A percentile compares a stretch with the other conserved stretches of the same genome.
Evolutionary conservation across 2,888 invertebrate species (phyloP).

Genomic region (Chesias legatella): DNA sequence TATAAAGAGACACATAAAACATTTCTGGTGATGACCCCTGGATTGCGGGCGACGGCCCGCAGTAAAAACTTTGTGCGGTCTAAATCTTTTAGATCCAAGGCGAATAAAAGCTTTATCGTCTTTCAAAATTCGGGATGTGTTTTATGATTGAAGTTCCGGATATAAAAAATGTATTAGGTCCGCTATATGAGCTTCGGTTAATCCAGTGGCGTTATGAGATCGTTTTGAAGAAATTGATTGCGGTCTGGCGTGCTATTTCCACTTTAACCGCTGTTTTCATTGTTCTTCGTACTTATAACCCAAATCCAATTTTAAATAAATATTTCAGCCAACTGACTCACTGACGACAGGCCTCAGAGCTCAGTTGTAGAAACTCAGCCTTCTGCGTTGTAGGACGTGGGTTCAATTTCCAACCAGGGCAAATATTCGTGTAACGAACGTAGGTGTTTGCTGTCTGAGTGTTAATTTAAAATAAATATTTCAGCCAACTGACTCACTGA

Average conservation of each 20-base stretch:
- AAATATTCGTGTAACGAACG: too few relatives aligned
- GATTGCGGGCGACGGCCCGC: constrained; percentile 25
- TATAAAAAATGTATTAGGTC: constrained; percentile 7
- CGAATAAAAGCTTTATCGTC: constrained; percentile 25
- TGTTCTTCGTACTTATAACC: constrained; percentile 3
- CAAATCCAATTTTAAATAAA: too few relatives aligned
- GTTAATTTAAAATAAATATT: too few relatives aligned
- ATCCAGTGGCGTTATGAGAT: neutral
- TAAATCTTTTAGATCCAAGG: constrained; percentile 25
- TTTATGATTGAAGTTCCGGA: constrained; percentile 7
- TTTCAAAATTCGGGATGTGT: constrained; percentile 16
- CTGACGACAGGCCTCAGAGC: too few relatives aligned
- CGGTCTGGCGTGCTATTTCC: too few relatives aligned
- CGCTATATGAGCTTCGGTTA: constrained; percentile 3
- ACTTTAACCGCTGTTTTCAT: too few relatives aligned
- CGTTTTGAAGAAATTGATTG: neutral
- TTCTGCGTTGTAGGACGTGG: too few relatives aligned
- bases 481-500: too few relatives aligned
- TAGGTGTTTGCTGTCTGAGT: too few relatives aligned
- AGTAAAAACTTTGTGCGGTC: constrained; percentile 35
- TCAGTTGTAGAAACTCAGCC: too few relatives aligned
- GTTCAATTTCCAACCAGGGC: too few relatives aligned
- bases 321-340: too few relatives aligned
- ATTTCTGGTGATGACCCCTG: constrained; percentile 37
- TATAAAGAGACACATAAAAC: constrained; percentile 26